Evolutionary conservation across 1,140 invertebrate genomes (phyloP).

Genomic region (Magallana ariakensis): DNA sequence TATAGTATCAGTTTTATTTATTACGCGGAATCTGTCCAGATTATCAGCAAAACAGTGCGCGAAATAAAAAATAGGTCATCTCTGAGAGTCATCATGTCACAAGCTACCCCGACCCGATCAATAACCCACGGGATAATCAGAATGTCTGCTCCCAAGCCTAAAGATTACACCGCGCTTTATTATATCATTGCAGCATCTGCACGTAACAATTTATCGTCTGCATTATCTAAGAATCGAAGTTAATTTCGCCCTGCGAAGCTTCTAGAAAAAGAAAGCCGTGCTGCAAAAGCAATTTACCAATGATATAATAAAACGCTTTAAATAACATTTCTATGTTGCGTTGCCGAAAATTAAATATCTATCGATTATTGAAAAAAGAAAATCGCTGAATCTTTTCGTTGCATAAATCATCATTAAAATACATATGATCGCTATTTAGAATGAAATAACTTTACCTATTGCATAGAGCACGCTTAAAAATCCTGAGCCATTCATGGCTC

Average conservation of each 20-base stretch:
- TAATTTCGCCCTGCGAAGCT: no score
- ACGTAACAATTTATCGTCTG: no score
- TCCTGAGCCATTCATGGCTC: background rate
- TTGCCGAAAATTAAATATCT: background rate
- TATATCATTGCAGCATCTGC: no score
- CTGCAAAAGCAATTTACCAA: background rate
- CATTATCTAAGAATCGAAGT: no score
- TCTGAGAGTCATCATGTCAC: background rate
- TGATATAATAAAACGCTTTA: background rate
- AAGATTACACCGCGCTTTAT: no score
- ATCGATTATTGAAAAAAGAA: background rate
- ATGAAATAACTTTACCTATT: background rate
- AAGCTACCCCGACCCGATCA: no score
- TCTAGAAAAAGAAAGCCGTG: no score
- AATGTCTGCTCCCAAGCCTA: no score
- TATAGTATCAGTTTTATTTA: background rate
- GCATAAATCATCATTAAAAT: background rate
- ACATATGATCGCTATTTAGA: background rate
- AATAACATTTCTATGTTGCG: background rate
- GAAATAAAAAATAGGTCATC: background rate
- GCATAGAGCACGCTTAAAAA: background rate
- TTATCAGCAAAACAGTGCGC: slow-evolving; percentile 1
- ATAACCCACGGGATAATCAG: no score
- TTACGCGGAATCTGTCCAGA: background rate
- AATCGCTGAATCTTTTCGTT: background rate